Evolutionary conservation across 2,888 invertebrate species (phyloP).

Genomic region (Ophion ellenae): DNA sequence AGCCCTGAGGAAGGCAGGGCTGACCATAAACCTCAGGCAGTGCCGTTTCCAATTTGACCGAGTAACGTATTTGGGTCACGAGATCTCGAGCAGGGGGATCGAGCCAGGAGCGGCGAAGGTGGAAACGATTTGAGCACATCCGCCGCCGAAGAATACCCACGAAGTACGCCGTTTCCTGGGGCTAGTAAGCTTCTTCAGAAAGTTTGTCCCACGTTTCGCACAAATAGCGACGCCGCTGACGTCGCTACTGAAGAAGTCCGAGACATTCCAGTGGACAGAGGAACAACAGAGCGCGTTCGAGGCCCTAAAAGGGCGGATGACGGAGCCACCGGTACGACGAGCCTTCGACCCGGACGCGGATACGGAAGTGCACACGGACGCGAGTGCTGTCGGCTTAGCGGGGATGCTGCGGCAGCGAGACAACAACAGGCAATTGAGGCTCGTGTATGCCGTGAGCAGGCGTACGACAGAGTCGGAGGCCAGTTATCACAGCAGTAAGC

Average conservation of each 20-base stretch:
- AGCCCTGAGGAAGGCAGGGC: not conserved
- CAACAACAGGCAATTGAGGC: not conserved
- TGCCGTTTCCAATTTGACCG: constrained; percentile 48
- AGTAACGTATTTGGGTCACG: constrained; percentile 75
- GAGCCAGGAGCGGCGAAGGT: constrained; percentile 66
- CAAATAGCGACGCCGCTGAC: constrained; percentile 27
- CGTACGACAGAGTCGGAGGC: constrained; percentile 67
- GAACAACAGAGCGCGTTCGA: constrained; percentile 28
- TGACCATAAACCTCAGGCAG: not conserved
- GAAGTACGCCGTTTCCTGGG: constrained; percentile 49
- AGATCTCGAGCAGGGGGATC: constrained; percentile 42
- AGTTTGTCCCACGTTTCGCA: constrained; percentile 49
- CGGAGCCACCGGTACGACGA: constrained; percentile 24
- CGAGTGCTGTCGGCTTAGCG: constrained; percentile 56
- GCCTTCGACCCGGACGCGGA: constrained; percentile 34
- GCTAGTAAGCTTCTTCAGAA: constrained; percentile 43
- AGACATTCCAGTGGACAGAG: constrained; percentile 32
- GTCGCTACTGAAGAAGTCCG: not conserved
- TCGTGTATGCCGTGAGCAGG: constrained; percentile 70
- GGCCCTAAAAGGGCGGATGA: not conserved
- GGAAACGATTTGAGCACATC: constrained; percentile 61
- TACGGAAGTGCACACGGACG: constrained; percentile 66
- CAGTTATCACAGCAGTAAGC: constrained; percentile 68
- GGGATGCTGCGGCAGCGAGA: constrained; percentile 60
- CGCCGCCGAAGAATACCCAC: constrained; percentile 37